These are phyloP conservation scores for Corydoras maculifer DNA, from an alignment of 2,113 vertebrate genomes.

Conservation along the genomic window DNA sequence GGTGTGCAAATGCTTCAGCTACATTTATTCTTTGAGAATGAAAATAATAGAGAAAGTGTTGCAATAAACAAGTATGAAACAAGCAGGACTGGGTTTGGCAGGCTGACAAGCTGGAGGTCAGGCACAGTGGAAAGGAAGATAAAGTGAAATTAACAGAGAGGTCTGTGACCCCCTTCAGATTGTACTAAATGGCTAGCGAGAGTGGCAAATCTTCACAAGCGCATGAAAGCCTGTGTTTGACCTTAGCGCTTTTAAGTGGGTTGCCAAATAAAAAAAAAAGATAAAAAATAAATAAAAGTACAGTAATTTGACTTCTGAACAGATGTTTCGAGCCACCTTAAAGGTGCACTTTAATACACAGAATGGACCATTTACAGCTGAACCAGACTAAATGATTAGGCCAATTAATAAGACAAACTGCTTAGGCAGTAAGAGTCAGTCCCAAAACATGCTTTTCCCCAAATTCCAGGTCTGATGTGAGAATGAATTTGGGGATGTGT, in stretches of 20 bases:
- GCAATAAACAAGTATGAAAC: slow-evolving; percentile 58
- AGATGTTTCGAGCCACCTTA: slow-evolving; percentile 63
- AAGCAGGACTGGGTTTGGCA: slow-evolving; percentile 52
- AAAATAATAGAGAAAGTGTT: slow-evolving; percentile 34
- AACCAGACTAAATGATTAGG: no score
- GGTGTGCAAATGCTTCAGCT: no score
- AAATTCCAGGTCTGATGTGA: no score
- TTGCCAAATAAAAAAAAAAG: slow-evolving; percentile 54
- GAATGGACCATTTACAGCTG: slow-evolving; percentile 3
- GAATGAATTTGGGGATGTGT: no score
- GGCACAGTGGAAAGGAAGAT: slow-evolving; percentile 63
- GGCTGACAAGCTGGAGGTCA: slow-evolving; percentile 60
- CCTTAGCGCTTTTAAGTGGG: slow-evolving; percentile 65
- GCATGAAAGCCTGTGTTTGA: slow-evolving; percentile 64
- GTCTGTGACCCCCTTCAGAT: slow-evolving; percentile 65
- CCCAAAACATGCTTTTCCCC: no score
- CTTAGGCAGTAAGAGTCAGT: no score
- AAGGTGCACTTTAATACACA: slow-evolving; percentile 68
- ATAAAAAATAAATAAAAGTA: slow-evolving; percentile 51
- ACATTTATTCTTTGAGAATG: no score
- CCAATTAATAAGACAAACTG: no score
- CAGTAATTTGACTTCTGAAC: slow-evolving; percentile 64
- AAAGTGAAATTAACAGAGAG: slow-evolving; percentile 71
- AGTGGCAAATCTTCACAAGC: slow-evolving; percentile 63
- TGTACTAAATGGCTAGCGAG: slow-evolving; percentile 64